Evolutionary conservation across 2,888 invertebrate genomes (phyloP).

Genomic region (Meliscaeva auricollis): DNA sequence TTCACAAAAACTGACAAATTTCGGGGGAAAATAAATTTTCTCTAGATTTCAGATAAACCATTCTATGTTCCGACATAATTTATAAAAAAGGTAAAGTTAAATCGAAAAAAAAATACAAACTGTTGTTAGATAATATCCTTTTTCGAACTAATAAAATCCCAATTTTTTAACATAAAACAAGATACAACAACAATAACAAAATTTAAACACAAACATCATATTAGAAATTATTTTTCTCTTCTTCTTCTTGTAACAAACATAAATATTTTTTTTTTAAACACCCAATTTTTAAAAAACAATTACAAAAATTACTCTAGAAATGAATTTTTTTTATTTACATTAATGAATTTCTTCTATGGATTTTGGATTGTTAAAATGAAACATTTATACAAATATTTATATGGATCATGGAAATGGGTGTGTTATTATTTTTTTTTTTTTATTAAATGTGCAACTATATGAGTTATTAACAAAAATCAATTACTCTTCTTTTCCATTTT

Average conservation of each 20-base stretch:
- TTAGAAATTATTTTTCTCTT: background rate
- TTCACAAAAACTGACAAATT: too few relatives aligned
- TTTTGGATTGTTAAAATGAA: slow-evolving; percentile 25
- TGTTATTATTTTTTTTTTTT: slow-evolving; percentile 37
- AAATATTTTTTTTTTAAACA: slow-evolving; percentile 6
- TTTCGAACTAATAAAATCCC: background rate
- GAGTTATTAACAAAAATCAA: slow-evolving; percentile 67
- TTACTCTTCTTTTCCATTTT: slow-evolving; percentile 51
- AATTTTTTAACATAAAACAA: background rate
- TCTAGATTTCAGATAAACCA: too few relatives aligned
- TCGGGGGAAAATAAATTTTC: too few relatives aligned
- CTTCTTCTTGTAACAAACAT: background rate
- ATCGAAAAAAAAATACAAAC: too few relatives aligned
- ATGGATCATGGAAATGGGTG: slow-evolving; percentile 41
- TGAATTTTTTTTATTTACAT: background rate
- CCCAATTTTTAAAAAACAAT: background rate
- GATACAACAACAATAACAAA: slow-evolving; percentile 10
- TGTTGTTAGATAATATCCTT: too few relatives aligned
- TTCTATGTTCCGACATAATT: too few relatives aligned
- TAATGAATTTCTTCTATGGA: background rate
- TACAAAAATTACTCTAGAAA: background rate
- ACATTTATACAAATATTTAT: slow-evolving; percentile 24
- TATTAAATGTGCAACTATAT: slow-evolving; percentile 60
- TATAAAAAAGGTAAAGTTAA: too few relatives aligned
- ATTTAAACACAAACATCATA: background rate